These are phyloP conservation scores for Pogonocherus hispidulus DNA, from an alignment of 2,888 invertebrate species.

Conservation along the genomic window DNA sequence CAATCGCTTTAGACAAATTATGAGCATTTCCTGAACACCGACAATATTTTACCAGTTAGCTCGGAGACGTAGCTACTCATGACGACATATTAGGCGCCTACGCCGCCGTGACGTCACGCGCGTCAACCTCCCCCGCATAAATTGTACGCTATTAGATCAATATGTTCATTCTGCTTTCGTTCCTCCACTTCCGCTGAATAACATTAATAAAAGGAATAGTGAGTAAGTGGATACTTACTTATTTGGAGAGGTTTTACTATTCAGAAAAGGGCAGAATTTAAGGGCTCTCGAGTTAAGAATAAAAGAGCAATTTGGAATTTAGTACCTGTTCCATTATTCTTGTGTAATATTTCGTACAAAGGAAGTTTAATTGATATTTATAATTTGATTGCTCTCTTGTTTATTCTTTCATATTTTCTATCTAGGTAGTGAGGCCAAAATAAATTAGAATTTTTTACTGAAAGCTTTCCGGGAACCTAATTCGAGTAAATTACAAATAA, in stretches of 20 bases:
- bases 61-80: slow-evolving; percentile 10
- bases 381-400: background rate
- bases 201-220: slow-evolving; percentile 16
- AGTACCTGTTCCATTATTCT: background rate
- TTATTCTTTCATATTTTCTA: too few species aligned
- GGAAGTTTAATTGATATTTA: background rate
- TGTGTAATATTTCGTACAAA: background rate
- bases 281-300: slow-evolving; percentile 1
- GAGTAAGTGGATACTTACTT: slow-evolving; percentile 22
- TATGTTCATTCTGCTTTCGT: slow-evolving; percentile 23
- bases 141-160: slow-evolving; percentile 38
- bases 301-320: background rate
- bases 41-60: slow-evolving; percentile 34
- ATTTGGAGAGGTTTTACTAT: slow-evolving; percentile 18
- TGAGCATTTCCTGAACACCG: slow-evolving; percentile 34
- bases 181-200: slow-evolving; percentile 12
- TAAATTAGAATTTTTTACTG: too few species aligned
- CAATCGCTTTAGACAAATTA: slow-evolving; percentile 37
- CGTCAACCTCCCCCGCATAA: slow-evolving; percentile 28
- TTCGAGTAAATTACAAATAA: too few species aligned
- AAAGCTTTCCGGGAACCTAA: too few species aligned
- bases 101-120: slow-evolving; percentile 28
- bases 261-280: slow-evolving; percentile 6
- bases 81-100: slow-evolving; percentile 34
- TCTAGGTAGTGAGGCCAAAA: too few species aligned